These are phyloP conservation scores for Thecophora atra DNA, from an alignment of 2,888 invertebrate genomes.

Conservation along the genomic window DNA sequence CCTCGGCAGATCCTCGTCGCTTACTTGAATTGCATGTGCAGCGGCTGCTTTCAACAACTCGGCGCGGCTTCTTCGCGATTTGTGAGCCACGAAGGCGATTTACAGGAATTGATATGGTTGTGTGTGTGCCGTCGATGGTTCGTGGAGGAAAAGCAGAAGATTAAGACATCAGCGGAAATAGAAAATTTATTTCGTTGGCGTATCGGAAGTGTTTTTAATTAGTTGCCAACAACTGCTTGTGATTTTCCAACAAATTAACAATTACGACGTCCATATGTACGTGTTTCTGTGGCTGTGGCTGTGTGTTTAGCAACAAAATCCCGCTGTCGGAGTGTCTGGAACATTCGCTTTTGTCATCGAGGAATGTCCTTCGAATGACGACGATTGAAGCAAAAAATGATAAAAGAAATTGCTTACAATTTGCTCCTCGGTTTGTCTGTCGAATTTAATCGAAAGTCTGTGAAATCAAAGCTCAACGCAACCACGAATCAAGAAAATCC, in stretches of 20 bases:
- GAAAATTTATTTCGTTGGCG: constrained; percentile 33
- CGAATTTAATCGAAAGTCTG: no score
- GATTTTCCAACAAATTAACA: constrained; percentile 23
- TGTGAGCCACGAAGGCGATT: constrained; percentile 10
- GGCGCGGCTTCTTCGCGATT: constrained; percentile 6
- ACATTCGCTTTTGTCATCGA: not conserved
- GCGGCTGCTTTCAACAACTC: constrained; percentile 30
- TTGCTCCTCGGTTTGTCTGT: no score
- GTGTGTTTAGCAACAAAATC: not conserved
- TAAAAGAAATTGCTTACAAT: no score
- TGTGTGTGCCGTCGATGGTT: not conserved
- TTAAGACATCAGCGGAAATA: not conserved
- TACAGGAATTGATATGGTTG: not conserved
- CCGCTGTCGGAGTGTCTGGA: no score
- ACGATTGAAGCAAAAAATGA: no score
- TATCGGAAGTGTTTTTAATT: constrained; percentile 34
- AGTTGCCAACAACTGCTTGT: constrained; percentile 20
- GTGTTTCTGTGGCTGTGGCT: constrained; percentile 6
- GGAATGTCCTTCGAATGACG: no score
- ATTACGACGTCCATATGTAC: not conserved
- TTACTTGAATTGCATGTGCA: constrained; percentile 26
- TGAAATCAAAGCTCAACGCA: no score
- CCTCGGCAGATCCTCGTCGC: not conserved
- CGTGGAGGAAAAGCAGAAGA: not conserved
- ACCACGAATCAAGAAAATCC: no score